A percentile compares a stretch with the other conserved stretches of the same genome.
Conservation (phyloP, 2,113 vertebrate species). For the Struthidea cinerea region DNA sequence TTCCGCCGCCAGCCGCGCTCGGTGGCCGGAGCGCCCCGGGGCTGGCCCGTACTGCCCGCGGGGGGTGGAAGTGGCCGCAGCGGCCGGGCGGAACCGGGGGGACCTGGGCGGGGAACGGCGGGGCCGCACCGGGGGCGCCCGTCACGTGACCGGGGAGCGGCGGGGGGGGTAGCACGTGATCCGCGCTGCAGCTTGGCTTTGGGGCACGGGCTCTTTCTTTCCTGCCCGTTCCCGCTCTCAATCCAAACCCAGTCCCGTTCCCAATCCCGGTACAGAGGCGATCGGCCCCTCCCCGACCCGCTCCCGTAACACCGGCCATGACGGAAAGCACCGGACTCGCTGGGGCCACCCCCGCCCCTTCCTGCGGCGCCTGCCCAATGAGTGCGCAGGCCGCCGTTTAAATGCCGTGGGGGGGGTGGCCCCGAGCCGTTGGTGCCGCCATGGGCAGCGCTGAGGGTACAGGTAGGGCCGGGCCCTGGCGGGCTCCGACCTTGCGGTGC, state of each 20-base stretch:
- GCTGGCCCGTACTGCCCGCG: fast-evolving
- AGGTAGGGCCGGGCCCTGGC: background rate
- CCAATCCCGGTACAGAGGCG: background rate
- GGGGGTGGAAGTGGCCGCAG: too few species aligned
- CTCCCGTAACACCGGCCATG: background rate
- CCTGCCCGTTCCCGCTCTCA: background rate
- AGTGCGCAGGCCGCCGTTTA: background rate
- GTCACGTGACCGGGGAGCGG: too few species aligned
- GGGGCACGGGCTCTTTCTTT: fast-evolving
- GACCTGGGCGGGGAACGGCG: background rate
- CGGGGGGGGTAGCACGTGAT: background rate
- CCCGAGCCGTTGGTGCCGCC: fast-evolving
- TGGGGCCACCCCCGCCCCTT: background rate
- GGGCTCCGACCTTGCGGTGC: fast-evolving
- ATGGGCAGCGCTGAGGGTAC: background rate
- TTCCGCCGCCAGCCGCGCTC: fast-evolving
- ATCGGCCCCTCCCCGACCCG: background rate
- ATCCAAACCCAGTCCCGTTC: fast-evolving
- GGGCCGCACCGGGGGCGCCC: background rate
- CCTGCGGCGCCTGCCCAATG: background rate
- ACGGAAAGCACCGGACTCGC: fast-evolving
- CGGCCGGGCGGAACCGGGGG: too few species aligned
- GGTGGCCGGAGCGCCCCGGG: fast-evolving
- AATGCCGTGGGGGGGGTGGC: background rate
- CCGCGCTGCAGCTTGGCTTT: background rate